phyloP scores from a whole-genome alignment of 2,797 vertebrate genomes.

The Phataginus tricuspis region DNA sequence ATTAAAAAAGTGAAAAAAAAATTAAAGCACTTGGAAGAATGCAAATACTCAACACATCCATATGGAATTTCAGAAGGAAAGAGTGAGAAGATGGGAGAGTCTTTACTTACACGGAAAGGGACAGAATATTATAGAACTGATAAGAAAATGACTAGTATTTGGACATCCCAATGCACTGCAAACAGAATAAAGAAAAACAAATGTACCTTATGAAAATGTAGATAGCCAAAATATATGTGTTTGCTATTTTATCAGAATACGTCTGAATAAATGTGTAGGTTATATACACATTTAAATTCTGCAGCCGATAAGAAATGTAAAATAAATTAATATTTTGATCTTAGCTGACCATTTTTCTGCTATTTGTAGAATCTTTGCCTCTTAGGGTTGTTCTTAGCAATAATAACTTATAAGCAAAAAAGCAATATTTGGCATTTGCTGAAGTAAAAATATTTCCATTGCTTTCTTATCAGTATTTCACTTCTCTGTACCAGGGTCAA shows the following conservation, averaged over 20 bases:
- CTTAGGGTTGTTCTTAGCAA: neutral
- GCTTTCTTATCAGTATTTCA: conserved; percentile 16
- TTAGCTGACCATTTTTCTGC: neutral
- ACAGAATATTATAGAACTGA: neutral
- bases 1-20: neutral
- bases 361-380: neutral
- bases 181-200: neutral
- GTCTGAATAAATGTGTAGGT: neutral
- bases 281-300: neutral
- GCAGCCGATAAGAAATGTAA: neutral
- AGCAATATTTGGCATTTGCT: neutral
- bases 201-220: neutral
- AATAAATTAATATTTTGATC: neutral
- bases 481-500: neutral
- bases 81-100: neutral
- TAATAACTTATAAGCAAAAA: neutral
- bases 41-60: neutral
- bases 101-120: neutral
- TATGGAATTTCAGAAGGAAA: neutral
- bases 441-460: neutral
- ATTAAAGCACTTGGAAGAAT: neutral
- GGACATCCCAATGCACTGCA: neutral
- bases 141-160: neutral
- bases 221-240: neutral
- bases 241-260: neutral